A percentile compares a stretch with the other conserved stretches of the same genome.
These are phyloP conservation scores for Panorpa germanica DNA, from an alignment of 2,888 invertebrate species.

Conservation along the genomic window DNA sequence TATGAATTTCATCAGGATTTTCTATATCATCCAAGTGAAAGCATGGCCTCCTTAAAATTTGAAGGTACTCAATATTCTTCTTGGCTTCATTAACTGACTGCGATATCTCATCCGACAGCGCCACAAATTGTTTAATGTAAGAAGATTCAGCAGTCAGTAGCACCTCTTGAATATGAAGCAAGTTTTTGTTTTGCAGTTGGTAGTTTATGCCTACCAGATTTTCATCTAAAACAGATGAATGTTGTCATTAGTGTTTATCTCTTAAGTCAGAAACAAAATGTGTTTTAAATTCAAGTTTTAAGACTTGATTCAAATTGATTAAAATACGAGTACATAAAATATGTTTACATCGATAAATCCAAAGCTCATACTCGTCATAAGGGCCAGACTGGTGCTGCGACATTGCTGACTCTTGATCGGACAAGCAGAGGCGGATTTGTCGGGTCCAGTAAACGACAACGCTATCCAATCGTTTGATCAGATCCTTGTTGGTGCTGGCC, in stretches of 20 bases:
- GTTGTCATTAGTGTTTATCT: too few species aligned
- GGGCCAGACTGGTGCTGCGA: slow-evolving; percentile 45
- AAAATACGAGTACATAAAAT: too few species aligned
- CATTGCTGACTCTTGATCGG: slow-evolving; percentile 54
- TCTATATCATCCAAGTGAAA: slow-evolving; percentile 38
- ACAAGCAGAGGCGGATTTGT: slow-evolving; percentile 65
- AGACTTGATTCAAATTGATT: too few species aligned
- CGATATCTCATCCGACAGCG: slow-evolving; percentile 40
- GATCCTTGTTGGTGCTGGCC: slow-evolving; percentile 53
- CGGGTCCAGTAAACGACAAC: slow-evolving; percentile 80
- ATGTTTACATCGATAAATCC: slow-evolving; percentile 59
- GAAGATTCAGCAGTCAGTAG: slow-evolving; percentile 49
- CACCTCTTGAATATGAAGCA: slow-evolving; percentile 44
- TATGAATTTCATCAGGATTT: slow-evolving; percentile 44
- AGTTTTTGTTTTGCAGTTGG: slow-evolving; percentile 42
- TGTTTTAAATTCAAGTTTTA: too few species aligned
- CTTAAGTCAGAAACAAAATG: too few species aligned
- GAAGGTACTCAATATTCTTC: slow-evolving; percentile 65
- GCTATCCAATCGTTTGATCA: slow-evolving; percentile 69
- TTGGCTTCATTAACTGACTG: slow-evolving; percentile 42
- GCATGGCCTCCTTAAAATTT: slow-evolving; percentile 56
- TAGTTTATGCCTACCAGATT: slow-evolving; percentile 45
- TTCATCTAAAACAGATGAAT: slow-evolving; percentile 52
- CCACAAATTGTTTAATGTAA: slow-evolving; percentile 49
- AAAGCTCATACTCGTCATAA: slow-evolving; percentile 61